Conservation (phyloP, 2,888 invertebrate species). For the Eretmocerus hayati region DNA sequence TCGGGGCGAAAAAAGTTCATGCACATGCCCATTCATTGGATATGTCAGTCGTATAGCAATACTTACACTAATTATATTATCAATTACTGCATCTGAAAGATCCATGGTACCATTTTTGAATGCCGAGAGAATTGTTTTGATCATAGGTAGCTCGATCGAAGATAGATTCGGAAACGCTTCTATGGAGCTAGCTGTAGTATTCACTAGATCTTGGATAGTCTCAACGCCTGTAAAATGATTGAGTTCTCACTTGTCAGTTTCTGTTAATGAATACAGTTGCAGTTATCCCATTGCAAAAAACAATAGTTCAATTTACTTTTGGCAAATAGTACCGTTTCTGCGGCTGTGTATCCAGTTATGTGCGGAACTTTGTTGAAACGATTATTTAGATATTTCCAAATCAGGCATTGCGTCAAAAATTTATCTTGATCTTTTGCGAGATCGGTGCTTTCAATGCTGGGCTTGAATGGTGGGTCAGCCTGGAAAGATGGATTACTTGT, state of each 20-base stretch:
- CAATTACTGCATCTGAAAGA: background rate
- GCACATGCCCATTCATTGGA: too few species aligned
- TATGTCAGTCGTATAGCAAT: too few species aligned
- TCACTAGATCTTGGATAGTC: background rate
- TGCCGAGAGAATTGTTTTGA: background rate
- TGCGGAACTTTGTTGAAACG: slow-evolving; percentile 50
- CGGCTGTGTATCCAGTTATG: slow-evolving; percentile 48
- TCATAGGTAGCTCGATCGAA: background rate
- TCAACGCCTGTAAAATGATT: background rate
- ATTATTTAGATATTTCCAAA: slow-evolving; percentile 45
- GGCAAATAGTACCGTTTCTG: slow-evolving; percentile 21
- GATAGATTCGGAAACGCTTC: background rate
- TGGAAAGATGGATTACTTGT: background rate
- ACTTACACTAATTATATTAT: background rate
- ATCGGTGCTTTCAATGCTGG: slow-evolving; percentile 48
- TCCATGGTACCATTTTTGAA: background rate
- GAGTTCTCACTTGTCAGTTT: background rate
- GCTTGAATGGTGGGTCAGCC: slow-evolving; percentile 41
- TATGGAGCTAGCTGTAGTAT: background rate
- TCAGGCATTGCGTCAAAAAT: slow-evolving; percentile 47
- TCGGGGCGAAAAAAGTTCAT: too few species aligned
- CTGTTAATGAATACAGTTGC: background rate
- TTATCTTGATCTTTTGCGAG: slow-evolving; percentile 45
- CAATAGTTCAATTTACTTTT: slow-evolving; percentile 10
- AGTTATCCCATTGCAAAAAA: background rate